Evolutionary conservation across 2,113 vertebrate species (phyloP).

Genomic region (Hippopotamus amphibius): DNA sequence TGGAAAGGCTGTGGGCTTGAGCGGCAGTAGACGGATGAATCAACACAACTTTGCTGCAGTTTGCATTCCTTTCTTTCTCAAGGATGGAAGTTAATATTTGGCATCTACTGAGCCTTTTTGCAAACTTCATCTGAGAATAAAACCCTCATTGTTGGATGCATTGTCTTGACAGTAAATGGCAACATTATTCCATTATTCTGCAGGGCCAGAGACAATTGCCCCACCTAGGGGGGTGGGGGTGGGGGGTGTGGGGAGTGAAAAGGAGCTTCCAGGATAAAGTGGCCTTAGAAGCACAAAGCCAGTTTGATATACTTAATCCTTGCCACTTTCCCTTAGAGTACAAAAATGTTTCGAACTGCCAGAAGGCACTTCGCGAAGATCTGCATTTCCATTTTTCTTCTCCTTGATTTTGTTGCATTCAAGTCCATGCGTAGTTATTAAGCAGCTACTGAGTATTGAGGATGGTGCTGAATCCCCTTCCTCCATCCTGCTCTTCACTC

Average conservation of each 20-base stretch:
- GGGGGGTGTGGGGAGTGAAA: too few species aligned
- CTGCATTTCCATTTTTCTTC: not conserved
- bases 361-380: not conserved
- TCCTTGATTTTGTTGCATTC: not conserved
- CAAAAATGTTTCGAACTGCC: not conserved
- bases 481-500: not conserved
- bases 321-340: not conserved
- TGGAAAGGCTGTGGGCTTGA: fast-evolving
- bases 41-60: not conserved
- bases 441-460: not conserved
- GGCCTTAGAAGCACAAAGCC: not conserved
- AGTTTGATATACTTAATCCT: not conserved
- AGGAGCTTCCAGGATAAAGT: not conserved
- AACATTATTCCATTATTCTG: not conserved
- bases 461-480: too few species aligned
- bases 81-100: not conserved
- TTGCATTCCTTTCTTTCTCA: not conserved
- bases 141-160: not conserved
- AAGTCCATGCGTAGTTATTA: not conserved
- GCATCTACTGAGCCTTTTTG: not conserved
- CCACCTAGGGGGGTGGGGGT: not conserved
- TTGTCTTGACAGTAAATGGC: not conserved
- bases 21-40: fast-evolving
- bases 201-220: not conserved
- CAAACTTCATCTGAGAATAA: not conserved